Evolutionary conservation across 2,888 invertebrate species (phyloP), one percentile per base, ranked within the genome.

Genomic region (Choreutis nemorana): DNA sequence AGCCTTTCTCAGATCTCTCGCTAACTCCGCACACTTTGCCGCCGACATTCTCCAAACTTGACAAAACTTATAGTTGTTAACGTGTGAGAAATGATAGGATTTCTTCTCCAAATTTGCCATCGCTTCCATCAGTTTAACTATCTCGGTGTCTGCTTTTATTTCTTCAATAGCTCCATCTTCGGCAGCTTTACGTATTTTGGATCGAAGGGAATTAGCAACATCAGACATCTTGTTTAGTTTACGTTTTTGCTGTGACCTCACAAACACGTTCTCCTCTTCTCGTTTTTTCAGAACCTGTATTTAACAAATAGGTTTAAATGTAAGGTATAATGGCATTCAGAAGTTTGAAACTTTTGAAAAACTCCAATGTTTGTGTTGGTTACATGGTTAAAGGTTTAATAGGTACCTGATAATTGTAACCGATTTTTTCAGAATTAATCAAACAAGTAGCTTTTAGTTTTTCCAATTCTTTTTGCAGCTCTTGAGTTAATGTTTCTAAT

Each of bases 351-450:
- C 8, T 18, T 18, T 18, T 18, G 5, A 8, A 6, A 18, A 18
- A 18, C 4, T 8, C 18, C 4, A 18, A 18, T 6, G 8, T 6
- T 18, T n/a, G n/a, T n/a, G n/a, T 18, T 6, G 5, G 18, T 6
- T 6, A 18, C 18, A 18, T 18, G 5, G 18, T 18, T 6, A 18
- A 6, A 6, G 18, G 8, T 5, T 18, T 18, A 6, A 6, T 18
- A 18, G 18, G 35, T 36, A 73, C 80, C 52, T 91, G 90, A 55
- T 91, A 94, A 55, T 93, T 95, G 54, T 95, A 96, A 45, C 94
- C 91, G 29, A 96, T 81, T 61, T 95, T 95, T 57, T 95, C 94
- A 7, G 88, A 86, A 55, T 95, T 95, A 43, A 94, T 83, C 29
- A 92, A 77, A 36, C 91, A 91, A 4, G 89, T 82, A 4, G 90